phyloP scores from a whole-genome alignment of 2,113 vertebrate species.

The Trochalopteron elliotii region DNA sequence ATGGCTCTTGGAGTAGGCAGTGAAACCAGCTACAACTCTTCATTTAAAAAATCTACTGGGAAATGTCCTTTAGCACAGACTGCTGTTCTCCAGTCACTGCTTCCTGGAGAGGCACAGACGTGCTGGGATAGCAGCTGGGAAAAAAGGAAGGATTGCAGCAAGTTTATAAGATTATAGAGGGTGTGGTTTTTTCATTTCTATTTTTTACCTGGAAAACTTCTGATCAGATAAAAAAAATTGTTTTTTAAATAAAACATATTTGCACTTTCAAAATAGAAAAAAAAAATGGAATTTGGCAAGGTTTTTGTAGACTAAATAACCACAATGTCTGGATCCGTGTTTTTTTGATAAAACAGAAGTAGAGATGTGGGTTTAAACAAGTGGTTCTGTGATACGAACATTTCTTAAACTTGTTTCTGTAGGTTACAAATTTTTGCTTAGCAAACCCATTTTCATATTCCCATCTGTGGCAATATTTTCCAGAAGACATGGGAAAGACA shows the following conservation, averaged over 20 bases:
- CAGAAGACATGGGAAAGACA: not conserved
- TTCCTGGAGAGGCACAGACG: not conserved
- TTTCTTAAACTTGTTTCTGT: not conserved
- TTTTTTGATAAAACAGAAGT: not conserved
- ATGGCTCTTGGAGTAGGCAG: not conserved
- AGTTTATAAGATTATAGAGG: not conserved
- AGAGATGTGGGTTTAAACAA: not conserved
- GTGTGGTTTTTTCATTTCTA: not conserved
- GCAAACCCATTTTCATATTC: not conserved
- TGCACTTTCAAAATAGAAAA: not conserved
- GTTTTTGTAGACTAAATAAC: not conserved
- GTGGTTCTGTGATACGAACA: not conserved
- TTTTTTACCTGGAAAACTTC: not conserved
- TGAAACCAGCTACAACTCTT: not conserved
- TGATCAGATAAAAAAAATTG: not conserved
- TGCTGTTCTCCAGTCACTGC: not conserved
- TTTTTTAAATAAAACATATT: not conserved
- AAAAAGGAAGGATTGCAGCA: not conserved
- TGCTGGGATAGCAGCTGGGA: fast-evolving
- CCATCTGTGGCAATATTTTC: not conserved
- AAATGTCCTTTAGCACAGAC: not conserved
- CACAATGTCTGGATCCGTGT: not conserved
- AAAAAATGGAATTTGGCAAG: not conserved
- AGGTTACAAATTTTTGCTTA: not conserved
- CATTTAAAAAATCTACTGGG: not conserved